phyloP scores from a whole-genome alignment of 2,797 vertebrate genomes.

The Buphagus erythrorhynchus region DNA sequence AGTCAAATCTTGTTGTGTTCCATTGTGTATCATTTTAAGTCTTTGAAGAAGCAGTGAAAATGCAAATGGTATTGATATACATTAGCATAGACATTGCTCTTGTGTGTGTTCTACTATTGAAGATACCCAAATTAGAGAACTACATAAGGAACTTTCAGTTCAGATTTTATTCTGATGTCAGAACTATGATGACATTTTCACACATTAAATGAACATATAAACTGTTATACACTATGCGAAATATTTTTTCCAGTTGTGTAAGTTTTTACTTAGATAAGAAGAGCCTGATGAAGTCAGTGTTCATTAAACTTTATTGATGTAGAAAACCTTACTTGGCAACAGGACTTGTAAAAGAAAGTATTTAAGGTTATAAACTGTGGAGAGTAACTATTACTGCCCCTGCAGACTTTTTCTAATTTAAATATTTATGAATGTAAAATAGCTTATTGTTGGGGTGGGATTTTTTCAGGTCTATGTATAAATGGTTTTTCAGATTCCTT shows the following conservation, averaged over 20 bases:
- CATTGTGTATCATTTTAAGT: background rate
- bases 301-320: background rate
- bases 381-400: background rate
- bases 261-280: background rate
- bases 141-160: background rate
- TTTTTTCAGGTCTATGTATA: background rate
- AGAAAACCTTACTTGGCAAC: background rate
- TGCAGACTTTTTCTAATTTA: background rate
- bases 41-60: background rate
- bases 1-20: background rate
- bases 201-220: background rate
- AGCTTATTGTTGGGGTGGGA: background rate
- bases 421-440: background rate
- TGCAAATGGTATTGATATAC: background rate
- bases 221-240: background rate
- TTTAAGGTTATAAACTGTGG: background rate
- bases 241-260: background rate
- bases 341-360: background rate
- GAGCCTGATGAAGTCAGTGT: background rate
- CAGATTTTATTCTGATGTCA: background rate
- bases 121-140: background rate
- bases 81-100: background rate
- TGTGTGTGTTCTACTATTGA: background rate
- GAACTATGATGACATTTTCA: background rate
- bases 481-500: background rate